Percentiles rank a stretch among this genome's conserved stretches.
Conservation (phyloP, 2,113 vertebrate genomes). For the Percopsis transmontana region DNA sequence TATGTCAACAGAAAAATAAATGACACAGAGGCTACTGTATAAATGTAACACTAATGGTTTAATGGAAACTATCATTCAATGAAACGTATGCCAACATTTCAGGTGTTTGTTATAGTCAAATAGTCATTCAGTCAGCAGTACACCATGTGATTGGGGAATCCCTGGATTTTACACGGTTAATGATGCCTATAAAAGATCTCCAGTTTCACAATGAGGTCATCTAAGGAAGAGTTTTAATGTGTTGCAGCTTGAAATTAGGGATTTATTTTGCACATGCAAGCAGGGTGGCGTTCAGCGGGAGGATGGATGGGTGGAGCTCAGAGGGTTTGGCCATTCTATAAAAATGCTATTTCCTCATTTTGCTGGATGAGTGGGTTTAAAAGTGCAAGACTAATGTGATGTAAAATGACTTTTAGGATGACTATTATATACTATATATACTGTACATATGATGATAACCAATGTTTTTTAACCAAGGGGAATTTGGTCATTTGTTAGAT, state of each 20-base stretch:
- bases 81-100: background rate
- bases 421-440: background rate
- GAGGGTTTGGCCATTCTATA: slow-evolving; percentile 56
- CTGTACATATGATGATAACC: too few species aligned
- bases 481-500: too few species aligned
- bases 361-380: slow-evolving; percentile 30
- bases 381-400: slow-evolving; percentile 27
- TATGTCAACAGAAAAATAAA: too few species aligned
- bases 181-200: slow-evolving; percentile 66
- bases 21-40: too few species aligned
- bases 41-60: too few species aligned
- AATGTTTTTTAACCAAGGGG: too few species aligned
- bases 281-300: slow-evolving; percentile 45
- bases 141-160: slow-evolving; percentile 35
- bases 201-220: slow-evolving; percentile 76
- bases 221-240: slow-evolving; percentile 71
- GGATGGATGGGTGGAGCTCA: slow-evolving; percentile 56
- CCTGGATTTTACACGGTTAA: slow-evolving; percentile 59
- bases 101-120: slow-evolving; percentile 10
- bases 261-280: slow-evolving; percentile 57
- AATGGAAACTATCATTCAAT: background rate
- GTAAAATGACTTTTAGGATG: slow-evolving; percentile 13
- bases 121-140: slow-evolving; percentile 31
- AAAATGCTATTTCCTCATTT: slow-evolving; percentile 61
- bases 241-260: slow-evolving; percentile 75